phyloP scores from a whole-genome alignment of 1,140 invertebrate genomes.

The Himalopsyche phryganea region DNA sequence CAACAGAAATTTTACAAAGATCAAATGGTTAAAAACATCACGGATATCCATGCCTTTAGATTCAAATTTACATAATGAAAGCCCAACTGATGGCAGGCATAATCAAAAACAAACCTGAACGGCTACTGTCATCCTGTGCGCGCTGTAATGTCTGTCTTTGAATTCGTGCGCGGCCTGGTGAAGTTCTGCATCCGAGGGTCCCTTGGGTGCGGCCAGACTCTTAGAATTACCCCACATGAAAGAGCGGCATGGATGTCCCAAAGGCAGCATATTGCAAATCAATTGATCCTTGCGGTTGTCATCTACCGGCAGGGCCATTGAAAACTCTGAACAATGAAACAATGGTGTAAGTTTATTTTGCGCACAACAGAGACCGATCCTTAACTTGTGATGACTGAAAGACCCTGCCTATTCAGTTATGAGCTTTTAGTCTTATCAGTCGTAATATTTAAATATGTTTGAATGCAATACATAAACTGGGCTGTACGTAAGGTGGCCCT shows the following conservation, averaged over 20 bases:
- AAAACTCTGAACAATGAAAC: constrained; percentile 61
- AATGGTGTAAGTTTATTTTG: neutral
- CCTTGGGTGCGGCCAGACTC: constrained; percentile 68
- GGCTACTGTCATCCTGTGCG: constrained; percentile 83
- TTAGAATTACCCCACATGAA: constrained; percentile 84
- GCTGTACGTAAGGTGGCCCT: no score
- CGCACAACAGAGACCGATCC: no score
- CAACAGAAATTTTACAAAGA: no score
- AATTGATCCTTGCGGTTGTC: constrained; percentile 69
- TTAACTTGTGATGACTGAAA: no score
- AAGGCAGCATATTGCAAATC: constrained; percentile 62
- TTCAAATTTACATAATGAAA: no score
- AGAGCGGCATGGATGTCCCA: constrained; percentile 68
- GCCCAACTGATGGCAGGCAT: no score
- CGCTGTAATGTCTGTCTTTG: constrained; percentile 77
- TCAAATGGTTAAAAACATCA: no score
- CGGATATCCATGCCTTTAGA: no score
- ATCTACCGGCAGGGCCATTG: constrained; percentile 68
- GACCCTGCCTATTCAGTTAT: no score
- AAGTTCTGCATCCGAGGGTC: constrained; percentile 58
- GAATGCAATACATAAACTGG: no score
- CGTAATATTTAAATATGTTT: no score
- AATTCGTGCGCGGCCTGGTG: constrained; percentile 73
- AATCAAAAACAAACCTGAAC: constrained; percentile 71
- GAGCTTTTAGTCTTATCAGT: no score